Evolutionary conservation across 1,140 invertebrate species (phyloP), one percentile per base, ranked within the genome.

Genomic region (Panagrolaimus sp.): DNA sequence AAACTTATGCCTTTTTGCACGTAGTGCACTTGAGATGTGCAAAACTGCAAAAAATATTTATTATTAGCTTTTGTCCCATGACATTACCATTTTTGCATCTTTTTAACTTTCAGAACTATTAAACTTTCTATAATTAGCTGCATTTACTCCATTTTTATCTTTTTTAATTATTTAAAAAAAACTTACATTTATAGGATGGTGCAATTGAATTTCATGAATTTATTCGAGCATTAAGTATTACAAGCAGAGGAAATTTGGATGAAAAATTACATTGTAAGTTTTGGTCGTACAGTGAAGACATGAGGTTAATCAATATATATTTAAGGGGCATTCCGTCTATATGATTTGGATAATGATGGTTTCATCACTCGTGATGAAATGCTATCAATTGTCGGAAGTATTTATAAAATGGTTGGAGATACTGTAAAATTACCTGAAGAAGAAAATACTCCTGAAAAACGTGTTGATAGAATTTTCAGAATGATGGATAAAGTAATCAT

Each of bases 181-280:
- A n/a, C n/a, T 51, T 74, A 42, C 48, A 70, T 20, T 75, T 80
- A 13, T 86, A 96, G 93, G 93, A 96, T 85, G 93, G 93, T 57
- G 92, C 92, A 74, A 96, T 96, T 85, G 93, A 96, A 86, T 96
- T 96, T 84, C 93, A 96, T 84, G 93, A 96, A 86, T 96, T 96
- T 84, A 95, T 96, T 82, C 88, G 91, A 84, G 93, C 93, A 42
- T 87, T 96, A 65, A 94, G 92, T 71, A 91, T 96, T 79, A 96
- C 93, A 87, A 95, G 92, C 80, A 87, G 93, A 82, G 93, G 93
- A 72, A 96, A 93, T 85, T 86, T 96, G 73, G 93, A 96, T 79
- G 93, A 96, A 85, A 96, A 96, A 87, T 87, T 96, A 76, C 91
- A 94, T 81, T 96, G 93, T 95, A 87, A 92, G 91, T 46, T 31